Conservation (phyloP, 2,797 vertebrate species). For the Rhynchonycteris naso region DNA sequence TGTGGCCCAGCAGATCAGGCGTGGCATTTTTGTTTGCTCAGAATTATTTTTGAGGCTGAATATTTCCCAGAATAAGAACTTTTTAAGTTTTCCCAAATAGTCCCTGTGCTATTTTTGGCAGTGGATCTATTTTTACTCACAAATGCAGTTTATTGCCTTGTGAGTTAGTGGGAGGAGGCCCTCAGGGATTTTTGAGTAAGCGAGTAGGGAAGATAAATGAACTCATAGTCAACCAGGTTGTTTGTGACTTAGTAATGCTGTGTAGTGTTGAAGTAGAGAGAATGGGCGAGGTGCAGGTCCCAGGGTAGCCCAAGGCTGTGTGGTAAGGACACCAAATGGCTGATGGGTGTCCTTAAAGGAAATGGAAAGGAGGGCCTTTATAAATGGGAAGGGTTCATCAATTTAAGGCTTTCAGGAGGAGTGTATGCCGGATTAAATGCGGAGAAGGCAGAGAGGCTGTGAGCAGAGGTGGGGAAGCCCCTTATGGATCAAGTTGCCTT, state of each 20-base stretch:
- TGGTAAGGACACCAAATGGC: not conserved
- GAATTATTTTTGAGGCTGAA: constrained; percentile 30
- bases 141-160: constrained; percentile 67
- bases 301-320: not conserved
- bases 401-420: not conserved
- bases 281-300: not conserved
- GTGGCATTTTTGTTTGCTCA: constrained; percentile 37
- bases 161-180: constrained; percentile 65
- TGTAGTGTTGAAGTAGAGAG: not conserved
- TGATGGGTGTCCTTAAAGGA: not conserved
- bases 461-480: not conserved
- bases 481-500: not conserved
- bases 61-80: constrained; percentile 67
- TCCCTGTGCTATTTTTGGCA: constrained; percentile 70
- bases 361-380: not conserved
- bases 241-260: constrained; percentile 30
- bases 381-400: not conserved
- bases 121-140: constrained; percentile 70
- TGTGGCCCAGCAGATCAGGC: not conserved
- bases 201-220: constrained; percentile 46
- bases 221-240: not conserved
- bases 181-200: constrained; percentile 63
- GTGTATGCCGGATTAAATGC: not conserved
- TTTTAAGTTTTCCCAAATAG: constrained; percentile 68
- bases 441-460: not conserved